Evolutionary conservation across 2,888 invertebrate species (phyloP), one percentile per base, ranked within the genome.

Genomic region (Limnephilus marmoratus): DNA sequence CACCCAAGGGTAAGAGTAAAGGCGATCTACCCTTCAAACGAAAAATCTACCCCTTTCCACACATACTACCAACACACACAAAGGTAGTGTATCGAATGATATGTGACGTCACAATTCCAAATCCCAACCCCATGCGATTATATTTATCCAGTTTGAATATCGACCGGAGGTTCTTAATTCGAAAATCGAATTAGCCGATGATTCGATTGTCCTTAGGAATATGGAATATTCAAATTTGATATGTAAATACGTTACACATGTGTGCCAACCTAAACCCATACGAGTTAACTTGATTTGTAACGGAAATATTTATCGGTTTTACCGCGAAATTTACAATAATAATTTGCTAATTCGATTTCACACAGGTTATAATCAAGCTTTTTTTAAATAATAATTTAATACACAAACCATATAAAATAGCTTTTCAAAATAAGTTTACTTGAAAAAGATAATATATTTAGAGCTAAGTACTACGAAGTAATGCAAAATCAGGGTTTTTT

Each of bases 41-140:
- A 81, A 53, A 81, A 90, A n/a, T 85, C 90, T 93, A 92, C 93
- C 92, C 92, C 92, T 91, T 93, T 92, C 92, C 92, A 93, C 92
- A 91, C 80, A 86, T 81, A 92, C 85, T 41, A 90, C 90, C n/a
- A 86, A 85, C 85, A 90, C 90, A 85, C 41, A 86, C 91, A 91
- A 81, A 29, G 41, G 81, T n/a, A 91, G 86, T 85, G 85, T 86
- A 91, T 81, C 91, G 24, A 85, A 91, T 49, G 15, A 49, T 68
- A 68, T 45, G 83, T 53, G 41, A 83, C 83, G 83, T 85, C 85
- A 85, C 86, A 68, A 68, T 68, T 68, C n/a, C 68, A 24, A 68
- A 68, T 68, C 24, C 68, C n/a, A 86, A 34, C 37, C 91, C 91
- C 86, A 3, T 18, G 0, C 85, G 45, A 34, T 24, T 34, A 29